Conservation (phyloP, 2,797 vertebrate genomes). For the Oryzias dopingdopingensis region DNA sequence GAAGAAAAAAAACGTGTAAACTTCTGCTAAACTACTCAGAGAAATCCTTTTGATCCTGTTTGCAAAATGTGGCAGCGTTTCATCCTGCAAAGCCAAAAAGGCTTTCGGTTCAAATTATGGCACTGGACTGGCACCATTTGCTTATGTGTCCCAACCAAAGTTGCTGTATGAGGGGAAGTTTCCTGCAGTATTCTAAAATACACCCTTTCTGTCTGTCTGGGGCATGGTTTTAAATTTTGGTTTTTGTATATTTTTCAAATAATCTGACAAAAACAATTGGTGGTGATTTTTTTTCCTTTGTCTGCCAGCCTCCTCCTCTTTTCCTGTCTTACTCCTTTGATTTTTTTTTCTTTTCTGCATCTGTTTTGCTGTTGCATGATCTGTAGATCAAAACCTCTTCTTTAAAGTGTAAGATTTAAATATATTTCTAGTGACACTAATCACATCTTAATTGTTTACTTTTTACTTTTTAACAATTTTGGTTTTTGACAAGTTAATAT, state of each 20-base stretch:
- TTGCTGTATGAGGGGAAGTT: conserved; percentile 60
- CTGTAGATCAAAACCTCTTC: too few species aligned
- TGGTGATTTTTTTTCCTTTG: conserved; percentile 44
- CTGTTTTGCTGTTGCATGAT: not conserved
- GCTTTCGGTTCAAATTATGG: conserved; percentile 43
- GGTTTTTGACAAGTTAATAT: too few species aligned
- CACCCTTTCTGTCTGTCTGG: conserved; percentile 54
- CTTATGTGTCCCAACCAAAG: conserved; percentile 60
- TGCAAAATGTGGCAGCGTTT: conserved; percentile 31
- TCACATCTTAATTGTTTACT: too few species aligned
- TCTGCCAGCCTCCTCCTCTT: conserved; percentile 28
- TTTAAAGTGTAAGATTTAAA: too few species aligned
- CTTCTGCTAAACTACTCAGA: conserved; percentile 9
- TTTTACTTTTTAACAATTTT: too few species aligned
- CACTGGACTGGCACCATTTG: conserved; percentile 52
- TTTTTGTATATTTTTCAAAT: conserved; percentile 41
- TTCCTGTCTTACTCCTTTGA: not conserved
- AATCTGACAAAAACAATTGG: conserved; percentile 45
- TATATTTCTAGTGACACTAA: too few species aligned
- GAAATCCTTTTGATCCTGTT: conserved; percentile 25
- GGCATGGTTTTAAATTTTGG: conserved; percentile 54
- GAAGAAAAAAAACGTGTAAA: conserved; percentile 5
- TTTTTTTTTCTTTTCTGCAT: not conserved
- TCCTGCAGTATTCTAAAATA: conserved; percentile 68
- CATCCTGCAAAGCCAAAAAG: conserved; percentile 23